Conservation (phyloP, 2,113 vertebrate genomes). For the Arenaria interpres region DNA sequence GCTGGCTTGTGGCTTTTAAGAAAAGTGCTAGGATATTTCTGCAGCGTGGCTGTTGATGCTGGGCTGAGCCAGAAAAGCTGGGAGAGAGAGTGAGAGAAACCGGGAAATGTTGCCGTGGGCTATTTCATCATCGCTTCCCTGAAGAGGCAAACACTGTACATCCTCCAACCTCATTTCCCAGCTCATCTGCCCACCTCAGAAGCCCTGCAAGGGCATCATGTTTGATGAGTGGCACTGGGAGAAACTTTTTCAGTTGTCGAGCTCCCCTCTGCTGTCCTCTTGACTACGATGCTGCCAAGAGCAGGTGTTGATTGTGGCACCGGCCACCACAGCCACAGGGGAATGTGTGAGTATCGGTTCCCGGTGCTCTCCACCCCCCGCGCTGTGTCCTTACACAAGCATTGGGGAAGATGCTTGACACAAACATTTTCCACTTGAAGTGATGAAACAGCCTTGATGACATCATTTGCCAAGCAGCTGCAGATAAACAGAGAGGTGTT, state of each 20-base stretch:
- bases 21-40: background rate
- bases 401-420: background rate
- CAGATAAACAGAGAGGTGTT: background rate
- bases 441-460: background rate
- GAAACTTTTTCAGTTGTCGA: background rate
- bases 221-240: background rate
- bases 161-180: background rate
- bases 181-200: background rate
- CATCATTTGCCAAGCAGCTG: background rate
- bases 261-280: background rate
- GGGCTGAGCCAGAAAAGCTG: background rate
- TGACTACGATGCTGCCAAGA: background rate
- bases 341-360: background rate
- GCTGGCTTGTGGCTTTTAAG: background rate
- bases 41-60: background rate
- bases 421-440: background rate
- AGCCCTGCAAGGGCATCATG: rapidly evolving
- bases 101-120: rapidly evolving
- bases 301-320: background rate
- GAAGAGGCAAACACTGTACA: background rate
- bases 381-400: background rate
- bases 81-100: background rate
- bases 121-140: background rate
- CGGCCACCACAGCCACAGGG: background rate
- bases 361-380: rapidly evolving